Evolutionary conservation across 1,140 invertebrate genomes (phyloP), one percentile per base, ranked within the genome.

Genomic region (Heliconius melpomene): DNA sequence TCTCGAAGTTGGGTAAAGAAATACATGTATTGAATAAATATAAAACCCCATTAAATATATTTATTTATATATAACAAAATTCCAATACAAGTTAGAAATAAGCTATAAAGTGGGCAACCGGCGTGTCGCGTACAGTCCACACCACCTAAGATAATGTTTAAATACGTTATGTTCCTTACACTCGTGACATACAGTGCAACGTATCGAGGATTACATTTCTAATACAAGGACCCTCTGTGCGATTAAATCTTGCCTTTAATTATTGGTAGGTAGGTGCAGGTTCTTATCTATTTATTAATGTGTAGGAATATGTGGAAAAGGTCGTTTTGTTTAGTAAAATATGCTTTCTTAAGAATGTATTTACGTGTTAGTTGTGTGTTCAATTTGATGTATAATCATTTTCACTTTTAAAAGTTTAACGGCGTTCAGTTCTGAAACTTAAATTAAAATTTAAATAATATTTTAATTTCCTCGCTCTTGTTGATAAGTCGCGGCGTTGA

Each of bases 61-160:
- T 29, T 66, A 66, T 66, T 66, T 29, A 66, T 66, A 66, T 29
- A 66, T 26, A 66, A 29, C 60, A 66, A 29, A 66, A 29, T 29
- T 29, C 26, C 60, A 29, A 66, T 66, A 66, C 26, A 66, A 66
- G 60, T 11, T 29, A 16, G 60, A 29, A 66, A 66, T 66, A 66
- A 66, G 60, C 60, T 66, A 66, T 66, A 66, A 66, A 66, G 3
- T 66, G 26, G 60, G 20, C 54, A 57, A 57, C 54, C 70, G 38
- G 54, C 70, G 78, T 75, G 78, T 79, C 72, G 72, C 73, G 72
- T 79, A 54, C 46, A 50, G 72, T 79, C 76, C 38, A 72, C 46
- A 50, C 78, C 40, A 60, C 78, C 71, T 80, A 72, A 80, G 74
- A 80, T 80, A 76, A 75, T 76, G 60, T 71, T 80, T 80, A 80